A percentile compares a stretch with the other conserved stretches of the same genome.
These are phyloP conservation scores for Philypnodon macrostomus DNA, from an alignment of 2,797 vertebrate species.

Conservation along the genomic window DNA sequence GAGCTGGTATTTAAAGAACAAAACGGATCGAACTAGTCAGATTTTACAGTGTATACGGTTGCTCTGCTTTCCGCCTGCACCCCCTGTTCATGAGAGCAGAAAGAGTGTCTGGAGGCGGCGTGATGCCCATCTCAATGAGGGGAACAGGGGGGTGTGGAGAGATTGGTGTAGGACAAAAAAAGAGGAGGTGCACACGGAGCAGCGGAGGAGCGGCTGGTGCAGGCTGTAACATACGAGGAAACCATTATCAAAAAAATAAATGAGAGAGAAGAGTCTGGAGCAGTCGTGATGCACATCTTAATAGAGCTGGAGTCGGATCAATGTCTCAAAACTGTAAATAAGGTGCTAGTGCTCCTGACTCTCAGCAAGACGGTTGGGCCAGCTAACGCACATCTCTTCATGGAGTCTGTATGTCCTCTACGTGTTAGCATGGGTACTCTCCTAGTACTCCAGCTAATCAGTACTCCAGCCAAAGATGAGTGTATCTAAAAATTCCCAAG, in stretches of 20 bases:
- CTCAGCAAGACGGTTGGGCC: no score
- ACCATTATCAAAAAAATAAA: conserved; percentile 18
- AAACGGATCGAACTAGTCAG: no score
- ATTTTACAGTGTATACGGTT: no score
- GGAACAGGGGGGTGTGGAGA: conserved; percentile 15
- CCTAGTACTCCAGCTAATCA: no score
- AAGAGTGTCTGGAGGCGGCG: conserved; percentile 60
- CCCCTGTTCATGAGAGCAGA: conserved; percentile 69
- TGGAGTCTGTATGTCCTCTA: no score
- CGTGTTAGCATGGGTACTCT: no score
- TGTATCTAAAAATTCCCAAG: no score
- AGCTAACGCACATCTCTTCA: no score
- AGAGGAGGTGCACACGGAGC: conserved; percentile 36
- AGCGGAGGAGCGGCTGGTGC: conserved; percentile 31
- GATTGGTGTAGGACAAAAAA: conserved; percentile 31
- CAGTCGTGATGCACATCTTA: conserved; percentile 53
- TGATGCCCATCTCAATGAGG: conserved; percentile 74
- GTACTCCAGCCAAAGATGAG: no score
- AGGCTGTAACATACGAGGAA: conserved; percentile 35
- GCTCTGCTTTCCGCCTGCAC: conserved; percentile 52
- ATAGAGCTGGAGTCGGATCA: conserved; percentile 10
- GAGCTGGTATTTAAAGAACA: no score
- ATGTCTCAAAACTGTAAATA: conserved; percentile 3
- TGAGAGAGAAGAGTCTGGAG: conserved; percentile 11
- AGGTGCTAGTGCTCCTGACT: no score